Evolutionary conservation across 1,140 invertebrate species (phyloP), one percentile per base, ranked within the genome.

Genomic region (Habropoda laboriosa): DNA sequence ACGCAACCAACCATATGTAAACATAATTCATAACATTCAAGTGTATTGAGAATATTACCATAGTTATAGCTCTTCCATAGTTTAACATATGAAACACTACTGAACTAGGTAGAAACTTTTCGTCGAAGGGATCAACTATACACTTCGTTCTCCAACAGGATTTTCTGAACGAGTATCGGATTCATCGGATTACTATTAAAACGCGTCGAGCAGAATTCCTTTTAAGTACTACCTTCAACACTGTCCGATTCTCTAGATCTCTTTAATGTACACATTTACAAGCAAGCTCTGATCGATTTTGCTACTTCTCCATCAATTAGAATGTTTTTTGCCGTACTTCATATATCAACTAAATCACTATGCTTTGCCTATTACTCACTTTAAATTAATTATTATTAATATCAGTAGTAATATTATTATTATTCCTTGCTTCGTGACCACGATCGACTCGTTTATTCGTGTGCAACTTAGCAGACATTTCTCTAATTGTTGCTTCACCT

Each of bases 251-350:
- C 40, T 3, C 8, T 60, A n/a, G n/a, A 16, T 45, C 6, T 16
- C 12, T 13, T 27, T 27, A 35, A 73, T 58, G 57, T 63, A 40
- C 24, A 24, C 57, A 30, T 64, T 74, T 32, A 2, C 27, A 49
- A 70, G 47, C 57, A 57, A 24, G 51, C 40, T 77, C 38, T 27
- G 24, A 82, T 80, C 77, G 53, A 82, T 61, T n/a, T n/a, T 57
- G 35, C 42, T 21, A 60, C 53, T 51, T 63, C n/a, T 35, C n/a
- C 40, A 57, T 80, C 38, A 40, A 74, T 38, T 45, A 42, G 40
- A 60, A 40, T 66, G 16, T 60, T 61, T 64, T 55, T 49, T n/a
- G 32, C n/a, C 27, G 53, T 12, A 13, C 60, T 38, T 63, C 47
- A 38, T 45, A n/a, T 18, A 68, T 73, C 35, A 18, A 72, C 40